phyloP scores from a whole-genome alignment of 2,113 vertebrate genomes.

The Microcebus tavaratra region DNA sequence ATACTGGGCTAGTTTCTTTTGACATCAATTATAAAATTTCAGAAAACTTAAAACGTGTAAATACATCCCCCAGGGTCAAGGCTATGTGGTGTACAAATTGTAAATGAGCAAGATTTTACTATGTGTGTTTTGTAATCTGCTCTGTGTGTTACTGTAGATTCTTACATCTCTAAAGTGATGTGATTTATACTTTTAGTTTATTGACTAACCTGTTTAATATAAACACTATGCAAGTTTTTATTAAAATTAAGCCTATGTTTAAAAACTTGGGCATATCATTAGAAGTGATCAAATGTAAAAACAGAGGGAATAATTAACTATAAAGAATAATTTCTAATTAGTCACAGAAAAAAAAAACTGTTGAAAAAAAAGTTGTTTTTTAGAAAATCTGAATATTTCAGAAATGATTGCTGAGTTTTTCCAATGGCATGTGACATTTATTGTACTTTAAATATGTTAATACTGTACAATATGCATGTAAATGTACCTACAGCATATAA shows the following conservation, averaged over 20 bases:
- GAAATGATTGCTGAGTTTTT: conserved; percentile 5
- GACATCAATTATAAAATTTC: background rate
- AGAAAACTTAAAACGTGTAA: conserved; percentile 22
- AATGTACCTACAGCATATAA: background rate
- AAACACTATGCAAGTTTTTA: background rate
- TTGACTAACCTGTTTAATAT: conserved; percentile 3
- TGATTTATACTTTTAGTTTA: background rate
- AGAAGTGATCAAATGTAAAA: conserved; percentile 1
- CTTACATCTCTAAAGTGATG: background rate
- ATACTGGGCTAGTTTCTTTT: background rate
- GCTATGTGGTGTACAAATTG: background rate
- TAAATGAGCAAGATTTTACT: background rate
- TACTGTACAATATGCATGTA: background rate
- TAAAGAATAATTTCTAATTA: background rate
- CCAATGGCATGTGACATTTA: background rate
- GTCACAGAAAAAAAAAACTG: background rate
- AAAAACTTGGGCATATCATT: background rate
- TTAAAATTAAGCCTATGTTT: conserved; percentile 15
- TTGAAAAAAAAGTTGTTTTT: background rate
- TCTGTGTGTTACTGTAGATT: background rate
- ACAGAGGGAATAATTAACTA: background rate
- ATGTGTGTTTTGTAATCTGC: background rate
- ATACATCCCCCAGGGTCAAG: background rate
- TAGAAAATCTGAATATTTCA: background rate
- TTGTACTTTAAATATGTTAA: background rate